Base-by-base conservation (phyloP, 2,113 vertebrate species). In the Tenebrosternarchus preto region DNA sequence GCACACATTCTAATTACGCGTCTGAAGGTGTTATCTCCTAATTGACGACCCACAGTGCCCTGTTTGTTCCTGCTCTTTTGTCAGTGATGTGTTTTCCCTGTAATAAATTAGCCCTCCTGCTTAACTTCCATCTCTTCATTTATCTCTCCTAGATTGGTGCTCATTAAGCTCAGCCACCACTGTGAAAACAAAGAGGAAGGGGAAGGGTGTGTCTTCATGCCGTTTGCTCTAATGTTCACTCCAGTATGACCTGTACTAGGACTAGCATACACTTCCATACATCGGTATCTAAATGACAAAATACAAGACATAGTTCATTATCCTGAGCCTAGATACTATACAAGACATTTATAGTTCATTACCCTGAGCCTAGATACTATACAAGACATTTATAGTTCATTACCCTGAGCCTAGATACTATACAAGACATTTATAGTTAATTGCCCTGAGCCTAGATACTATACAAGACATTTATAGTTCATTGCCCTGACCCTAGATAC, bases 1-100 rank as follows among this genome's bases (percentile, higher is more conserved):
- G 22, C 53, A 66, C 43, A 80, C 50, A 77, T 76, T 76, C 64
- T 69, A 69, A 78, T 74, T 80, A 73, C 78, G 67, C 53, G 46
- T 74, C 71, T 74, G 61, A 74, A 74, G 55, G 61, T 31, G 60
- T 80, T 80, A 80, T 80, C 78, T 80, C 19, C 61, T 74, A 80
- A 74, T 74, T 80, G 78, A 80, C 64, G 71, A 80, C 71, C 71
- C 61, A 27, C 33, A n/a, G 64, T 74, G 71, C 71, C 46, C 78
- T 68, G 71, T 29, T 43, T 78, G 20, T 59, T 33, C 71, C 61
- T 29, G 46, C 50, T 46, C 31, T 36, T 46, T 36, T 57, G 64
- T 67, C 64, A 39, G 64, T 67, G 64, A 67, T 67, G 61, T 66
- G 64, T 67, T 67, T 67, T 67, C 20, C 64, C 64, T 67, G 61